Base-by-base conservation (phyloP, 2,113 vertebrate species). In the Ageneiosus marmoratus region DNA sequence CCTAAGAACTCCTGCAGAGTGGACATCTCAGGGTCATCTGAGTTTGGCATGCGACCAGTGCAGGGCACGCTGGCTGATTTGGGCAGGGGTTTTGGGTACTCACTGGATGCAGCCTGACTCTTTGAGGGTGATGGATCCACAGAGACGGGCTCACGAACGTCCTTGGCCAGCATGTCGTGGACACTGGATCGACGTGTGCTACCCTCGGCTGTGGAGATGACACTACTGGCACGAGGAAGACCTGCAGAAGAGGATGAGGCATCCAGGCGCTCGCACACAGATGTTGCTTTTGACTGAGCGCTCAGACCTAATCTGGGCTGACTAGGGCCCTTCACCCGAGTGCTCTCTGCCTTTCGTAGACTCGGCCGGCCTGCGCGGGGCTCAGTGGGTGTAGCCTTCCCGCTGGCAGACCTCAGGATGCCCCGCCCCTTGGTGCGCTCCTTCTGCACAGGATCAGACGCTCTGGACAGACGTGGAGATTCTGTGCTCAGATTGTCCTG, bases 181-280 rank as follows among this genome's bases (percentile, higher is more conserved):
- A 99, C 96, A 93, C 98, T 99, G 74, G 98, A 98, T 90, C 98
- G 96, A 78, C 98, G 95, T 0, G 95, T 97, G 86, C 94, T 95
- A 80, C 98, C 98, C 90, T 99, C 98, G 0, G 98, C 98, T 0
- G 98, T 99, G 88, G 98, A 99, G 89, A 99, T 99, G 83, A 99
- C 98, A 16, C 95, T 99, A 93, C 98, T 99, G 86, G 98, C 97
- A 2, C 98, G 96, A 86, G 98, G 98, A 92, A 99, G 94, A n/a
- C 94, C 96, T 3, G 91, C 96, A 15, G 90, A 44, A 1, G 89
- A 77, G 27, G 83, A 63, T 11, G 93, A 70, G 0, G 90, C 87
- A 77, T 95, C 95, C 32, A 95, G 88, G 29, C 92, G 94, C 37
- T 97, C 97, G 0, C 95, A 97, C 81, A 96, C 91, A 0, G 95